phyloP scores from a whole-genome alignment of 2,888 invertebrate genomes.

The Lasioglossum lativentre region DNA sequence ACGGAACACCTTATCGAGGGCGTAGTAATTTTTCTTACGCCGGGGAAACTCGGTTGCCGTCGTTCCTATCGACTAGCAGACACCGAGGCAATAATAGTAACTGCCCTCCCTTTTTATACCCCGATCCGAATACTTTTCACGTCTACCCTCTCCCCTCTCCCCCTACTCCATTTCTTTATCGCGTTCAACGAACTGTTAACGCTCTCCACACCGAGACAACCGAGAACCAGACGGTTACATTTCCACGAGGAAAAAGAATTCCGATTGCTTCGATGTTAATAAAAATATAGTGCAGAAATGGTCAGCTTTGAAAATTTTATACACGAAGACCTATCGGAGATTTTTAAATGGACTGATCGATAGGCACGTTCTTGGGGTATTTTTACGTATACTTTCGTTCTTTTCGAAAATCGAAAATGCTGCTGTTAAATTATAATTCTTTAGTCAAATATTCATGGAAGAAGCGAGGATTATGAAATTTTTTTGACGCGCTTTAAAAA shows the following conservation, averaged over 20 bases:
- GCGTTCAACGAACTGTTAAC: slow-evolving; percentile 1
- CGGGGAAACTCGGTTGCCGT: slow-evolving; percentile 24
- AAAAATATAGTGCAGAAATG: not conserved
- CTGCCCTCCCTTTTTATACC: not conserved
- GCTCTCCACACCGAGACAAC: not conserved
- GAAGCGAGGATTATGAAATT: not conserved
- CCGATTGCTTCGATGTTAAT: not conserved
- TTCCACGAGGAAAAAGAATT: not conserved
- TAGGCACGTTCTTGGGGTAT: not conserved
- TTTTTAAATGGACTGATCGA: not conserved
- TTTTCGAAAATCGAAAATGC: not conserved
- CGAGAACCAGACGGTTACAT: not conserved
- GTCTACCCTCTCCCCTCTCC: not conserved
- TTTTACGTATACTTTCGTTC: not conserved
- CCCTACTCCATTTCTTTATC: not conserved
- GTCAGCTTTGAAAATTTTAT: too few species aligned
- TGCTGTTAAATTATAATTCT: not conserved
- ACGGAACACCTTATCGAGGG: slow-evolving; percentile 29
- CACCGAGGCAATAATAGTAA: slow-evolving; percentile 30
- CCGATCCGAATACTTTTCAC: slow-evolving; percentile 11
- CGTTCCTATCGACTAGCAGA: slow-evolving; percentile 34
- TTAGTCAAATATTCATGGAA: not conserved
- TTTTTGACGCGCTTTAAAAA: not conserved
- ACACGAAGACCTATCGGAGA: not conserved
- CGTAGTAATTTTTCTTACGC: slow-evolving; percentile 39